These are phyloP conservation scores for Monomorium pharaonis DNA, from an alignment of 1,140 invertebrate species.

Conservation along the genomic window DNA sequence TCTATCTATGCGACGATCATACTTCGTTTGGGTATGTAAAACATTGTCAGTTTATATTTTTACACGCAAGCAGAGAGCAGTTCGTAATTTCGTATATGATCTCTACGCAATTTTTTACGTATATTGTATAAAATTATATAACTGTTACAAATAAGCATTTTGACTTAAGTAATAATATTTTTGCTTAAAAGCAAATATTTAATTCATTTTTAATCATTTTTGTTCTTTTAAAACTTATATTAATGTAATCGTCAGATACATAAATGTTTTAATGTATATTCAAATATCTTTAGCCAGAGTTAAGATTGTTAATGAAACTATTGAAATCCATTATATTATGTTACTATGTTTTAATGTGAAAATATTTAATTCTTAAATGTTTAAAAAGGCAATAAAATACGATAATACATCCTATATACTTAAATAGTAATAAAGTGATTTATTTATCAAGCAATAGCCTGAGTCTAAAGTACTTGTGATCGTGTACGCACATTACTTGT, in stretches of 20 bases:
- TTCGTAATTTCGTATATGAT: constrained; percentile 18
- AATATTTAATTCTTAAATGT: background rate
- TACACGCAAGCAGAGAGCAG: constrained; percentile 36
- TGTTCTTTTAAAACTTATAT: background rate
- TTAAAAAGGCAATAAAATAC: background rate
- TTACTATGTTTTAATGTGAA: background rate
- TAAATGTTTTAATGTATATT: background rate
- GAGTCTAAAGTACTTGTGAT: constrained; percentile 52
- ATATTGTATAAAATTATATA: constrained; percentile 14
- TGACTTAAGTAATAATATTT: background rate
- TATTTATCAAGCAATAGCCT: constrained; percentile 20
- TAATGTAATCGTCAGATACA: background rate
- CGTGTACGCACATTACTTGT: constrained; percentile 63
- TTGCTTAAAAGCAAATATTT: background rate
- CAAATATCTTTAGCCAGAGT: background rate
- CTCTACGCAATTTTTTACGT: background rate
- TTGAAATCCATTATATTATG: background rate
- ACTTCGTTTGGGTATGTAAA: constrained; percentile 50
- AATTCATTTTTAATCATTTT: background rate
- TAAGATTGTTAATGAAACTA: background rate
- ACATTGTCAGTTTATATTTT: constrained; percentile 64
- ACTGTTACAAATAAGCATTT: background rate
- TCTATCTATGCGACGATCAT: constrained; percentile 52
- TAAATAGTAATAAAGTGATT: background rate
- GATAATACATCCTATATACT: constrained; percentile 18